Conservation (phyloP, 2,888 invertebrate genomes). For the Meiosimyza platycephala region DNA sequence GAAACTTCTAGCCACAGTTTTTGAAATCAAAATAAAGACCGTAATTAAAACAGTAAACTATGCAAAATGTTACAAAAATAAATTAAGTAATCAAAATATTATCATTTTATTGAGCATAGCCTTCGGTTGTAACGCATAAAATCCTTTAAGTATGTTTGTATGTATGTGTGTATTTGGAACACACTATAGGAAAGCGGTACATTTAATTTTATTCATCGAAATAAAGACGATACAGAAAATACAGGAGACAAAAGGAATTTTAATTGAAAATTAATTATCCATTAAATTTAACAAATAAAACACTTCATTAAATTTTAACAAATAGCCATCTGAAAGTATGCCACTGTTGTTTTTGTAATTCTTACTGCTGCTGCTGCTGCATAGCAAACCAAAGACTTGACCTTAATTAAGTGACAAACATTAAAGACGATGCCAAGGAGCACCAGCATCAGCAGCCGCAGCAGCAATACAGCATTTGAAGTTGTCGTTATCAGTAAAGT, state of each 20-base stretch:
- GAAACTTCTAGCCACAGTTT: no score
- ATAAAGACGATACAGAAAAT: no score
- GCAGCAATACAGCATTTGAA: neutral
- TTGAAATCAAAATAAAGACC: no score
- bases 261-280: conserved; percentile 38
- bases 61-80: no score
- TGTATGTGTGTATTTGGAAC: no score
- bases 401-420: conserved; percentile 41
- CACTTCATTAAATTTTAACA: conserved; percentile 38
- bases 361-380: neutral
- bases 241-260: conserved; percentile 12
- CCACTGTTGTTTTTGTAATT: neutral
- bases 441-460: conserved; percentile 21
- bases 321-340: conserved; percentile 22
- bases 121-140: no score
- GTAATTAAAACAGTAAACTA: no score
- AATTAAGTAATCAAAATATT: no score
- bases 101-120: no score
- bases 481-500: neutral
- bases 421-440: neutral
- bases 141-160: no score
- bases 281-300: conserved; percentile 36
- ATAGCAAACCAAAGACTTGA: conserved; percentile 17
- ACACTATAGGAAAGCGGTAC: no score
- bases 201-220: no score